Evolutionary conservation across 2,797 vertebrate species (phyloP).

Genomic region (Scleropages formosus): DNA sequence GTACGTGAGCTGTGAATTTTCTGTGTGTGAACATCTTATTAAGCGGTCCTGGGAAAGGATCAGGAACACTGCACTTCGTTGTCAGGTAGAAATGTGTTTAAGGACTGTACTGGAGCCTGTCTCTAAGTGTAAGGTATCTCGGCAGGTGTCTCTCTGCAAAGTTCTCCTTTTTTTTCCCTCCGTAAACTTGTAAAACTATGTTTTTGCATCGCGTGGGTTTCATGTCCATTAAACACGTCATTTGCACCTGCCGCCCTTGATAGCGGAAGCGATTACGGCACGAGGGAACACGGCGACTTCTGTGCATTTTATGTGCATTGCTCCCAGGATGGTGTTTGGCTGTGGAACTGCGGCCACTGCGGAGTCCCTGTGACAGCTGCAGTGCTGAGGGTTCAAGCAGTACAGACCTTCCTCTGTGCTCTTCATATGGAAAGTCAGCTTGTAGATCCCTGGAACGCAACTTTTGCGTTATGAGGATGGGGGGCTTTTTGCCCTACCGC

Average conservation of each 20-base stretch:
- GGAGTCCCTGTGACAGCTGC: too few species aligned
- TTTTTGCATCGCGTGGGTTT: slow-evolving; percentile 53
- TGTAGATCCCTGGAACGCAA: too few species aligned
- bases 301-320: slow-evolving; percentile 5
- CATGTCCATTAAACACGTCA: slow-evolving; percentile 61
- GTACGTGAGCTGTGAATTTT: slow-evolving; percentile 1
- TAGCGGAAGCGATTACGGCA: too few species aligned
- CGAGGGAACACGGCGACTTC: too few species aligned
- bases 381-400: too few species aligned
- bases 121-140: slow-evolving; percentile 4
- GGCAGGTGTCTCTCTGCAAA: slow-evolving; percentile 16
- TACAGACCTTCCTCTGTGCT: too few species aligned
- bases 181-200: slow-evolving; percentile 36
- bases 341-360: not conserved
- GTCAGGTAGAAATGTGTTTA: not conserved
- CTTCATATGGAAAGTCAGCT: too few species aligned
- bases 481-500: too few species aligned
- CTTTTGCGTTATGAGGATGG: too few species aligned
- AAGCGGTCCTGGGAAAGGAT: not conserved
- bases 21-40: not conserved
- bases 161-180: not conserved
- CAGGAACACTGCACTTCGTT: not conserved
- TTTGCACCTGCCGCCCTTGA: slow-evolving; percentile 37
- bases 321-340: too few species aligned
- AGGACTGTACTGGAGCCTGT: too few species aligned